phyloP scores from a whole-genome alignment of 2,113 vertebrate species.

The Psittacara wagleri region DNA sequence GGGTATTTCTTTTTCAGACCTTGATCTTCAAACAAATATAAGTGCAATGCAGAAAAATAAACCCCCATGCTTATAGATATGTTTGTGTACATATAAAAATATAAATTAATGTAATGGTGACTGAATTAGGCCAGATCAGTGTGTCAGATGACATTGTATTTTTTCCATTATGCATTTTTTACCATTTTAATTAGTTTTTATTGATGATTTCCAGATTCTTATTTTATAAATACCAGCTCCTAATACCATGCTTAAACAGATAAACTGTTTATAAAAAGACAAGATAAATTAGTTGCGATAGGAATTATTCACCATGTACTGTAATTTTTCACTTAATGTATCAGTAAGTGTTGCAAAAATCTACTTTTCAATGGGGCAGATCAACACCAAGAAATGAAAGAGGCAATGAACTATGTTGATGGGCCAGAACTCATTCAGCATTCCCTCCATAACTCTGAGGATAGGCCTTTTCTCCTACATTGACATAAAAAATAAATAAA shows the following conservation, averaged over 20 bases:
- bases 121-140: neutral
- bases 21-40: neutral
- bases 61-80: neutral
- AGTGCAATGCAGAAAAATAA: neutral
- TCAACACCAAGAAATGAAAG: neutral
- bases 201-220: neutral
- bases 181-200: neutral
- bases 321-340: neutral
- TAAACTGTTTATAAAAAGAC: neutral
- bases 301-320: neutral
- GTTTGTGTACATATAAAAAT: neutral
- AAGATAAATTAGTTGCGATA: neutral
- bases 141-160: neutral
- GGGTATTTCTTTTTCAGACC: neutral
- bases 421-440: neutral
- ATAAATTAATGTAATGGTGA: neutral
- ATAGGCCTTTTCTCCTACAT: neutral
- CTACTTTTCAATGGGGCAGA: neutral
- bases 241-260: neutral
- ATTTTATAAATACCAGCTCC: neutral
- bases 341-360: neutral
- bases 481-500: neutral
- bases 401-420: neutral
- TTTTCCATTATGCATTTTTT: neutral
- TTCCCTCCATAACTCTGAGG: neutral